These are phyloP conservation scores for Passer domesticus DNA, from an alignment of 2,113 vertebrate genomes.

Conservation along the genomic window DNA sequence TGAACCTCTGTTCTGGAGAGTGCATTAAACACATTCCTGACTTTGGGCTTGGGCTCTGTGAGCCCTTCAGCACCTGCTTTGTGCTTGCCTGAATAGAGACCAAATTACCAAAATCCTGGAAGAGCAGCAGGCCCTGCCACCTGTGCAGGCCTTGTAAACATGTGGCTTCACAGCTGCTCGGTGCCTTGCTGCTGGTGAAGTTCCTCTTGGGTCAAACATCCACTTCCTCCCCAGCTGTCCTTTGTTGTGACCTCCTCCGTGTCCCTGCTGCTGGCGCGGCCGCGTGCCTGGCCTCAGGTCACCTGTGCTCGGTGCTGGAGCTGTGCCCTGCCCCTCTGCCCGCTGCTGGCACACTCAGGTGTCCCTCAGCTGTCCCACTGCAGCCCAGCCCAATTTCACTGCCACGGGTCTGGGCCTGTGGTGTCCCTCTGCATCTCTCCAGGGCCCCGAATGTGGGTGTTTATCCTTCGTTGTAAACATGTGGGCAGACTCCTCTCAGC, in stretches of 20 bases:
- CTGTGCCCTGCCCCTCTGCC: neutral
- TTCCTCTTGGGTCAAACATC: neutral
- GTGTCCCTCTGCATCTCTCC: neutral
- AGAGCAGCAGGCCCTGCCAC: neutral
- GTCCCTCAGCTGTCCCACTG: neutral
- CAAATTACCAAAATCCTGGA: neutral
- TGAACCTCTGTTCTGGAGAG: neutral
- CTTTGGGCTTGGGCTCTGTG: neutral
- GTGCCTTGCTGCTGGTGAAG: neutral
- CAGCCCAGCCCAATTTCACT: neutral
- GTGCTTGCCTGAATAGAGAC: neutral
- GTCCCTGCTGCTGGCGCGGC: neutral
- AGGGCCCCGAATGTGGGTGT: neutral
- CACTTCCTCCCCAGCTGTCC: neutral
- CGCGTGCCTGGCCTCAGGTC: neutral
- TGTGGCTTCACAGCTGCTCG: slow-evolving; percentile 3
- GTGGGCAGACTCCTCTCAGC: neutral
- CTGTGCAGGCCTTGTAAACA: neutral
- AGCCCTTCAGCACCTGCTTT: neutral
- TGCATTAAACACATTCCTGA: neutral
- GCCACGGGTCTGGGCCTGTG: neutral
- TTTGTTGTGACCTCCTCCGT: neutral
- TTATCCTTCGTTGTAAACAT: neutral
- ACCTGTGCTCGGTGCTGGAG: neutral
- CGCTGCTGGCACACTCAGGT: neutral